phyloP scores from a whole-genome alignment of 1,140 invertebrate genomes.

The Eurosta solidaginis region DNA sequence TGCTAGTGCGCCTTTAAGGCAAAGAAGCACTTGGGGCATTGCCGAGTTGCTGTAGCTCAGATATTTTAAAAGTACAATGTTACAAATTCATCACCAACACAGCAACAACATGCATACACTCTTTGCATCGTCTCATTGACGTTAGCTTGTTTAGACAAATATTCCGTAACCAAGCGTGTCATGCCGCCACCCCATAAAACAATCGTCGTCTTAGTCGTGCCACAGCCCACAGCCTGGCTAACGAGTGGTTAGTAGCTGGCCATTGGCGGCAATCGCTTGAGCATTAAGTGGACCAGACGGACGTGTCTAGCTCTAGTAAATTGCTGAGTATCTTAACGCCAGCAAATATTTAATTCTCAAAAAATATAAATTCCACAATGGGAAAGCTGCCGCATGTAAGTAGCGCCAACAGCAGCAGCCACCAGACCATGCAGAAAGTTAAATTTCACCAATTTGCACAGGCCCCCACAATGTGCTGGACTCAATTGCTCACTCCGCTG shows the following conservation, averaged over 20 bases:
- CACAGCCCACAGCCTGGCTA: neutral
- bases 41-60: neutral
- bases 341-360: neutral
- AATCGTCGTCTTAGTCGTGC: neutral
- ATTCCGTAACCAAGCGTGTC: conserved; percentile 19
- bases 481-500: conserved; percentile 17
- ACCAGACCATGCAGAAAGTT: conserved; percentile 7
- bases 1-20: neutral
- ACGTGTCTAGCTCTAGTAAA: neutral
- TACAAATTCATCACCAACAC: neutral
- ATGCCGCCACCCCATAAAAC: neutral
- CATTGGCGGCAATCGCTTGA: conserved; percentile 11
- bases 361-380: conserved; percentile 16
- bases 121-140: too few species aligned
- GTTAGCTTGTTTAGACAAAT: conserved; percentile 18
- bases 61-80: neutral
- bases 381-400: too few species aligned
- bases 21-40: neutral
- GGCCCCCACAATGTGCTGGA: neutral
- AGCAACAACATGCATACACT: conserved; percentile 10
- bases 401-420: neutral
- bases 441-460: neutral
- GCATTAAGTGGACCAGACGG: conserved; percentile 18
- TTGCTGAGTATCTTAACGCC: neutral
- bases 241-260: neutral